phyloP scores from a whole-genome alignment of 1,140 invertebrate genomes.

The Drosophila erecta region DNA sequence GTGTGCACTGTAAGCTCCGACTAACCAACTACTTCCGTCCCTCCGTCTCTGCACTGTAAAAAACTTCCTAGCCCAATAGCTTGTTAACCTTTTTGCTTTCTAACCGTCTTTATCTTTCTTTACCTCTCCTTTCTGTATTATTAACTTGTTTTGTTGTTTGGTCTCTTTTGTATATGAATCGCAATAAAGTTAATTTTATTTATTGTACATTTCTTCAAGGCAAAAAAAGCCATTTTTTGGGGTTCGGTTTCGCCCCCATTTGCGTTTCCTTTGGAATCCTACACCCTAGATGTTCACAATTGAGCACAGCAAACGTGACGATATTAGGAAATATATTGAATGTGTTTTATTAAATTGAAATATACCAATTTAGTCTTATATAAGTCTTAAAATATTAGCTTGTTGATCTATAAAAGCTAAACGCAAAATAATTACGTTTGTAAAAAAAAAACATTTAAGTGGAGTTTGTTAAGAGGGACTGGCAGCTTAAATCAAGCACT shows the following conservation, averaged over 20 bases:
- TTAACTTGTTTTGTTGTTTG: slow-evolving; percentile 55
- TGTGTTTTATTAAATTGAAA: slow-evolving; percentile 15
- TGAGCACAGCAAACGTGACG: background rate
- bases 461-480: background rate
- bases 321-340: slow-evolving; percentile 2
- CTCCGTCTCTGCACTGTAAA: slow-evolving; percentile 28
- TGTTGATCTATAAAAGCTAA: slow-evolving; percentile 19
- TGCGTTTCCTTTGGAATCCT: background rate
- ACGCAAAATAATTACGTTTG: slow-evolving; percentile 12
- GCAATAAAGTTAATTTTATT: slow-evolving; percentile 79
- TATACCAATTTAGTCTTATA: slow-evolving; percentile 18
- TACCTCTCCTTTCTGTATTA: slow-evolving; percentile 31
- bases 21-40: slow-evolving; percentile 6
- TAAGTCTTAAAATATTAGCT: slow-evolving; percentile 19
- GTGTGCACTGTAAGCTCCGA: slow-evolving; percentile 44
- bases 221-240: slow-evolving; percentile 1
- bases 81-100: slow-evolving; percentile 24
- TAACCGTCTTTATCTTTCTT: slow-evolving; percentile 20
- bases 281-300: background rate
- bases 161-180: slow-evolving; percentile 57
- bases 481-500: background rate
- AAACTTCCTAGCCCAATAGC: slow-evolving; percentile 36
- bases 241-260: background rate
- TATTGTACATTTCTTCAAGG: slow-evolving; percentile 62
- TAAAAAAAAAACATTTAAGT: slow-evolving; percentile 14